Conservation (phyloP, 2,797 vertebrate genomes). For the Sebastolobus altivelis region DNA sequence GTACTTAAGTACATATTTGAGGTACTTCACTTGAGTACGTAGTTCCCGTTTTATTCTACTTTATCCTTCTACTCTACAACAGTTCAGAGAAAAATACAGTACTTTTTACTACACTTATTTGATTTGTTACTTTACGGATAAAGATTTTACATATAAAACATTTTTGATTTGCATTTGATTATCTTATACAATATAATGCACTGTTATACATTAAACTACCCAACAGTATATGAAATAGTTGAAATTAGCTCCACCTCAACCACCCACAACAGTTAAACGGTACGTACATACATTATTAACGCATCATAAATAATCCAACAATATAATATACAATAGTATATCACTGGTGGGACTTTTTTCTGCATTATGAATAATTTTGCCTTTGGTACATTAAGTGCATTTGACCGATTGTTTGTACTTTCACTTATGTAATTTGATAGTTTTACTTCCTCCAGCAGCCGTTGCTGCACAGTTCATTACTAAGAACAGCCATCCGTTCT, state of each 20-base stretch:
- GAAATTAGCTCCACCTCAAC: neutral
- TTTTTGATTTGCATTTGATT: neutral
- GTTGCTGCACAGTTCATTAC: neutral
- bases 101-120: neutral
- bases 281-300: neutral
- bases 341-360: neutral
- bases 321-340: neutral
- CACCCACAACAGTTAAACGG: neutral
- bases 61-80: neutral
- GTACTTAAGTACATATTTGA: neutral
- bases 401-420: neutral
- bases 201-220: neutral
- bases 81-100: neutral
- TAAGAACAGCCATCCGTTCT: constrained; percentile 8
- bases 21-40: neutral
- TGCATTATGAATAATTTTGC: neutral
- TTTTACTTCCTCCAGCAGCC: neutral
- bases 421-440: neutral
- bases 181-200: neutral
- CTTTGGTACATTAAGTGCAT: neutral
- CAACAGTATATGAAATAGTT: neutral
- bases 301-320: neutral
- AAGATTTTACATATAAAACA: too few relatives aligned
- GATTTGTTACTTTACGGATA: neutral
- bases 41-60: neutral